A percentile compares a stretch with the other conserved stretches of the same genome.
These are phyloP conservation scores for Micropterix aruncella DNA, from an alignment of 2,888 invertebrate species.

Conservation along the genomic window DNA sequence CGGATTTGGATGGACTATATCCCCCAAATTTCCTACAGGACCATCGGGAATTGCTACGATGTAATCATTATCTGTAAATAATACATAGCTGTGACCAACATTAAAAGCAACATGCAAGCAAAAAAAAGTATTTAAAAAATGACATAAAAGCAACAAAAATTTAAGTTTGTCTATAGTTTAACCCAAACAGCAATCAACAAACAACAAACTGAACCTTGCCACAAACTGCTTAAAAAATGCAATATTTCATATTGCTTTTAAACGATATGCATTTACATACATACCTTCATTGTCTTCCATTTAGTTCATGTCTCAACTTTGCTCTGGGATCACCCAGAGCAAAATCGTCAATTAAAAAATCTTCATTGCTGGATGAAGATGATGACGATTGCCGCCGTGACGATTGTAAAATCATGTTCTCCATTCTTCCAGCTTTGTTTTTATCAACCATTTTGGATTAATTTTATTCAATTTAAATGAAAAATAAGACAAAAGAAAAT, in stretches of 20 bases:
- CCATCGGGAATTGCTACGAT: constrained; percentile 6
- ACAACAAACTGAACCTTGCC: too few relatives aligned
- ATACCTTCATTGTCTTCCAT: constrained; percentile 9
- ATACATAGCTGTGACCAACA: too few relatives aligned
- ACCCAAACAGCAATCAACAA: too few relatives aligned
- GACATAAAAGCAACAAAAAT: constrained; percentile 3
- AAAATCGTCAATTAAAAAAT: constrained; percentile 11
- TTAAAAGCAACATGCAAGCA: constrained; percentile 3
- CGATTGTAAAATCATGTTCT: constrained; percentile 9
- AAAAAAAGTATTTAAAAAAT: constrained; percentile 3
- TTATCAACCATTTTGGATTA: constrained; percentile 7
- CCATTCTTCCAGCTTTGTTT: constrained; percentile 9
- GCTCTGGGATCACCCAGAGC: constrained; percentile 10
- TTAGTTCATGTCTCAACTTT: constrained; percentile 10
- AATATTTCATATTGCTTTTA: too few relatives aligned
- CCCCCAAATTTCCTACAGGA: constrained; percentile 9
- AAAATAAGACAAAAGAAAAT: constrained; percentile 6
- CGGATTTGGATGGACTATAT: constrained; percentile 8
- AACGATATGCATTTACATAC: too few relatives aligned
- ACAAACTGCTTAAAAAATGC: too few relatives aligned
- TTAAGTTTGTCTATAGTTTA: too few relatives aligned
- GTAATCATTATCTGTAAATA: constrained; percentile 9
- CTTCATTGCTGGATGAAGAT: constrained; percentile 9
- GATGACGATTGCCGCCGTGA: constrained; percentile 9
- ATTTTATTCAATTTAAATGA: too few relatives aligned